Percentiles rank a stretch among this genome's conserved stretches.
These are phyloP conservation scores for Anabas testudineus DNA, from an alignment of 2,797 vertebrate species.

Conservation along the genomic window DNA sequence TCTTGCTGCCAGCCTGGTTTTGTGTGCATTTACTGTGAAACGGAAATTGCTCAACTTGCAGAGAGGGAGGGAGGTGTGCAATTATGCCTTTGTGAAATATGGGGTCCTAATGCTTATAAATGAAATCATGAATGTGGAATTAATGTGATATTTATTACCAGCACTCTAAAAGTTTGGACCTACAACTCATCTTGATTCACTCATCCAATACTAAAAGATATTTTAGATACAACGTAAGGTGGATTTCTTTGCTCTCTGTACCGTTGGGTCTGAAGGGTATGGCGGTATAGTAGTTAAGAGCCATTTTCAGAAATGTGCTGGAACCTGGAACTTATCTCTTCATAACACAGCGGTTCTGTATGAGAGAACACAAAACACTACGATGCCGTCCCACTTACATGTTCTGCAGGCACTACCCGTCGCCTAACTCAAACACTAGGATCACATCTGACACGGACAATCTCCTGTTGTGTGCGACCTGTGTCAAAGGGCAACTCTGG, in stretches of 20 bases:
- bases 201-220: conserved; percentile 4
- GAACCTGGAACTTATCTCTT: too few relatives aligned
- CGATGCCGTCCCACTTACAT: too few relatives aligned
- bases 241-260: conserved; percentile 1
- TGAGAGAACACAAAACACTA: too few relatives aligned
- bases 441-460: too few relatives aligned
- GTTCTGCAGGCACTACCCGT: too few relatives aligned
- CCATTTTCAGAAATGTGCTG: too few relatives aligned
- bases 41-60: conserved; percentile 56
- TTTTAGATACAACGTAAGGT: background rate
- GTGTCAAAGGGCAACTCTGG: too few relatives aligned
- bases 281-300: too few relatives aligned
- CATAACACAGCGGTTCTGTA: too few relatives aligned
- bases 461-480: too few relatives aligned
- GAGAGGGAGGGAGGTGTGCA: conserved; percentile 48
- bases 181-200: conserved; percentile 37
- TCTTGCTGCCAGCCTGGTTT: conserved; percentile 60
- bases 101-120: conserved; percentile 56
- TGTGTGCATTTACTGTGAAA: conserved; percentile 45
- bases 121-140: conserved; percentile 60
- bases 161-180: conserved; percentile 37
- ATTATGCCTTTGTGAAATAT: conserved; percentile 66
- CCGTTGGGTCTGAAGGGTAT: too few relatives aligned
- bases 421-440: too few relatives aligned
- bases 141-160: conserved; percentile 61